These are phyloP conservation scores for Morelia viridis DNA, from an alignment of 2,797 vertebrate species.

Conservation along the genomic window DNA sequence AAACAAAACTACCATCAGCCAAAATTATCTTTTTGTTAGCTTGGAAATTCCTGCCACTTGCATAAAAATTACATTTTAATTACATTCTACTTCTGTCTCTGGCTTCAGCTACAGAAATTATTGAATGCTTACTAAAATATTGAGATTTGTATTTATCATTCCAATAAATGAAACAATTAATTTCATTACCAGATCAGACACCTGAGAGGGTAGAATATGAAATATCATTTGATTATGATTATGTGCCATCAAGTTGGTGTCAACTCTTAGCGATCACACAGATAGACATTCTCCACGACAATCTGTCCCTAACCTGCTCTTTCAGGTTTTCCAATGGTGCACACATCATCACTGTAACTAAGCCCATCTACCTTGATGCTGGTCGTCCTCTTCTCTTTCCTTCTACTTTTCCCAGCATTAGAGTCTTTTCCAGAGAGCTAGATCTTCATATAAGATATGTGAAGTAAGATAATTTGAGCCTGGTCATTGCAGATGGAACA, in stretches of 20 bases:
- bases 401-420: no score
- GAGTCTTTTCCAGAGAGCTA: no score
- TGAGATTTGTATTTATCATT: neutral
- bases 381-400: no score
- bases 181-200: neutral
- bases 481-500: no score
- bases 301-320: neutral
- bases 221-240: neutral
- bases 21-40: slow-evolving; percentile 4
- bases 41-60: neutral
- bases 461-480: no score
- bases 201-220: neutral
- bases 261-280: neutral
- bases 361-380: neutral
- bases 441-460: no score
- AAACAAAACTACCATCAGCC: neutral
- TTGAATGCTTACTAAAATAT: neutral
- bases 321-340: neutral
- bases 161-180: neutral
- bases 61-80: slow-evolving; percentile 11
- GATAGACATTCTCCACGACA: neutral
- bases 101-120: neutral
- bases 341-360: neutral
- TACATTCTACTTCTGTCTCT: neutral
- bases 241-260: neutral